Percentiles rank a stretch among this genome's conserved stretches.
These are phyloP conservation scores for Taurulus bubalis DNA, from an alignment of 2,113 vertebrate species.

Conservation along the genomic window DNA sequence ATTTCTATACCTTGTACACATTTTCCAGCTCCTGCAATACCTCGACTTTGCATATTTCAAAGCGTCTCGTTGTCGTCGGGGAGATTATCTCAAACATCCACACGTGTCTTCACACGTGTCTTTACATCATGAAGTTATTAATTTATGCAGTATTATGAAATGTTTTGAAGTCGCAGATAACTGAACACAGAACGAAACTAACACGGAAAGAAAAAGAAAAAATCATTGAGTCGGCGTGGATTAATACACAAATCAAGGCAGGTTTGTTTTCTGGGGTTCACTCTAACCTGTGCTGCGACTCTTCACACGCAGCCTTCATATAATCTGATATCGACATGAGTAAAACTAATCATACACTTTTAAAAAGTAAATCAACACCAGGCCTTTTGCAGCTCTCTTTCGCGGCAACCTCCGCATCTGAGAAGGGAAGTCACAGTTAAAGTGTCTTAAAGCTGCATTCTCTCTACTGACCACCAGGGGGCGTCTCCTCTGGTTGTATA, in stretches of 20 bases:
- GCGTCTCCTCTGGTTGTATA: neutral
- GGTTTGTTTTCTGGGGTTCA: too few species aligned
- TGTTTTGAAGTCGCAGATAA: neutral
- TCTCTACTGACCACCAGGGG: neutral
- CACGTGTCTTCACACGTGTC: too few species aligned
- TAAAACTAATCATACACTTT: neutral
- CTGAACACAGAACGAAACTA: too few species aligned
- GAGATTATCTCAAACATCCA: conserved; percentile 11
- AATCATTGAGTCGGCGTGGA: neutral
- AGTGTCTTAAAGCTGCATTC: neutral
- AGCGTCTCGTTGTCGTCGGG: conserved; percentile 14
- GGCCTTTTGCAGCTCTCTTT: neutral
- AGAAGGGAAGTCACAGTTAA: too few species aligned
- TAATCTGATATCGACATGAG: neutral
- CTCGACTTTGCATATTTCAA: conserved; percentile 28
- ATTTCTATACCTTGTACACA: conserved; percentile 4
- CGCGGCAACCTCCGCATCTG: too few species aligned
- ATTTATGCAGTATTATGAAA: neutral
- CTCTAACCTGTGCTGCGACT: too few species aligned
- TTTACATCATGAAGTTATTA: too few species aligned
- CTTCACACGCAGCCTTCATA: too few species aligned
- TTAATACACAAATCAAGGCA: too few species aligned
- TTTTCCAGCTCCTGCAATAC: neutral
- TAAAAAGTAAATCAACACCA: neutral
- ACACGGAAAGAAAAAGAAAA: too few species aligned